Base-by-base conservation (phyloP, 2,797 vertebrate genomes). In the Microctenopoma lineatum region DNA sequence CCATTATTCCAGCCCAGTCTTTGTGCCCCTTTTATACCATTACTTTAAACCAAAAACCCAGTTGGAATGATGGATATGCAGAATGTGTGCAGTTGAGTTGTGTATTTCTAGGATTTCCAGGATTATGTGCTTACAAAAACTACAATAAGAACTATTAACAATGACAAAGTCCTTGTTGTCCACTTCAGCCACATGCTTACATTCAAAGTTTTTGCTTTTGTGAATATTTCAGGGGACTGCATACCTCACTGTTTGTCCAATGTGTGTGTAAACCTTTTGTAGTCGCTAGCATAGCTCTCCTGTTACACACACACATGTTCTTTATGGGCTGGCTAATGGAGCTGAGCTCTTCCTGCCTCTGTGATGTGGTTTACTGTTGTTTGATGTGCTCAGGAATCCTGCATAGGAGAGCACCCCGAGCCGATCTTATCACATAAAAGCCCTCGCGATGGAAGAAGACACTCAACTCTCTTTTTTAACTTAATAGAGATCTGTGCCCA, bases 241-340 rank as follows among this genome's bases (percentile, higher is more conserved):
- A 84, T 85, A 73, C 75, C 78, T 82, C 10, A 6, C 51, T 55
- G 84, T 84, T 87, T 91, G 75, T 85, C 75, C 66, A 21, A 21
- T 75, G 60, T 70, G 78, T 81, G 85, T 87, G 60, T 80, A 76
- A 87, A 89, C 65, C 78, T 89, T 91, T 91, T 86, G 87, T 87
- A 87, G 87, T 83, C 77, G 73, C 85, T 59, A 73, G 72, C 60
- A 47, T 55, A 66, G 79, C 86, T 91, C 91, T 92, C 86, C 66
- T 81, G 80, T 91, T 92, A 89, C 88, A 89, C 84, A 90, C 87
- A 88, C 90, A 90, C 87, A 86, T 87, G 88, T 89, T 91, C 86
- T 94, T 94, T 93, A 93, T 92, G 89, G 91, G 88, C 80, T 81
- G 80, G 81, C 89, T 93, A 93, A 92, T 93, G 93, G 91, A 92